These are phyloP conservation scores for Acleris holmiana DNA, from an alignment of 2,888 invertebrate genomes.

Conservation along the genomic window DNA sequence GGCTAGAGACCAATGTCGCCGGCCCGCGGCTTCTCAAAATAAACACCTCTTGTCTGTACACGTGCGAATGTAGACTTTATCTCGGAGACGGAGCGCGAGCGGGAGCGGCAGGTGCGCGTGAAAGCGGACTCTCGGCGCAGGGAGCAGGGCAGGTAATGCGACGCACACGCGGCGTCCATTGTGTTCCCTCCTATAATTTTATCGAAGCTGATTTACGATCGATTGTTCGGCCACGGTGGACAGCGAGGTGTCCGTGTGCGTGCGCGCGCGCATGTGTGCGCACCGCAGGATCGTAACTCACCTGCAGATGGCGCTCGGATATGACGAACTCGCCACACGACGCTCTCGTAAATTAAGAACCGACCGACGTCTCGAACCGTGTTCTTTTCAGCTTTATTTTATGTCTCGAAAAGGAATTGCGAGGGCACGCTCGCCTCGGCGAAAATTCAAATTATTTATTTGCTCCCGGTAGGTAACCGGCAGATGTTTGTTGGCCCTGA, in stretches of 20 bases:
- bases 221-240: conserved; percentile 80
- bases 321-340: conserved; percentile 67
- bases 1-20: conserved; percentile 62
- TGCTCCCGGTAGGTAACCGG: conserved; percentile 40
- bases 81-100: conserved; percentile 73
- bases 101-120: conserved; percentile 64
- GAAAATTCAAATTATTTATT: conserved; percentile 45
- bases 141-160: conserved; percentile 72
- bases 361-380: conserved; percentile 68
- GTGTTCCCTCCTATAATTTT: conserved; percentile 84
- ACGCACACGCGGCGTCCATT: conserved; percentile 77
- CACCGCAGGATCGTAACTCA: conserved; percentile 60
- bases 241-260: conserved; percentile 69
- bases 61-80: conserved; percentile 82
- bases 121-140: conserved; percentile 74
- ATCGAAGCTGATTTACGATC: conserved; percentile 84
- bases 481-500: conserved; percentile 68
- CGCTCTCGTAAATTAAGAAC: conserved; percentile 79
- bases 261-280: conserved; percentile 70
- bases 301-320: conserved; percentile 78
- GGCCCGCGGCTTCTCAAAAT: conserved; percentile 70
- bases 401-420: conserved; percentile 60
- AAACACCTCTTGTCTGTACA: conserved; percentile 81
- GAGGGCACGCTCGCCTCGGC: conserved; percentile 43
- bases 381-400: conserved; percentile 69